Conservation (phyloP, 64 coral and sea anemone species). For the Acropora yongei region DNA sequence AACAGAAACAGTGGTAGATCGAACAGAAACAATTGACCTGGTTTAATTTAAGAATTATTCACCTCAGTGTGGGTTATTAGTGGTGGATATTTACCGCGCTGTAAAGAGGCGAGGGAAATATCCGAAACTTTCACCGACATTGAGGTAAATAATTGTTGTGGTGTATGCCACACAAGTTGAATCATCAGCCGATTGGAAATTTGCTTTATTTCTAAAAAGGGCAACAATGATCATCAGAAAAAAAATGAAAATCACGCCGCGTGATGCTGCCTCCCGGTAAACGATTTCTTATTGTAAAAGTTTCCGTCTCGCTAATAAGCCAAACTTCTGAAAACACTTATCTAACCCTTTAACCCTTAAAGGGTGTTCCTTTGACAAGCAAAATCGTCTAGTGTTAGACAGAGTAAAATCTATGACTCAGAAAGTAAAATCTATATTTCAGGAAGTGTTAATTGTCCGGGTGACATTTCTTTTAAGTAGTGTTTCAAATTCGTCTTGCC, state of each 20-base stretch:
- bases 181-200: too few species aligned
- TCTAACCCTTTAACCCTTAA: conserved; percentile 11
- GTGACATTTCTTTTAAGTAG: too few species aligned
- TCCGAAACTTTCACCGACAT: too few species aligned
- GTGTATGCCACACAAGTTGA: not conserved
- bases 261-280: not conserved
- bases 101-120: too few species aligned
- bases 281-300: conserved; percentile 17
- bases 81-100: too few species aligned
- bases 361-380: not conserved
- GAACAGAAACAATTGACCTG: conserved; percentile 17
- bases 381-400: too few species aligned
- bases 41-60: not conserved
- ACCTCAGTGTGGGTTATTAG: too few species aligned
- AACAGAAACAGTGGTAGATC: conserved; percentile 14
- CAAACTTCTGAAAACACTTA: conserved; percentile 23
- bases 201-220: conserved; percentile 1
- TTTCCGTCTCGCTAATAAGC: conserved; percentile 9
- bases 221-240: conserved; percentile 2
- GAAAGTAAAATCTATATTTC: too few species aligned
- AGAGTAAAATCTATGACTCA: too few species aligned
- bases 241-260: not conserved
- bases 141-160: not conserved
- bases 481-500: too few species aligned
- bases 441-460: too few species aligned